Evolutionary conservation across 2,113 vertebrate genomes (phyloP).

Genomic region (Murina feae): DNA sequence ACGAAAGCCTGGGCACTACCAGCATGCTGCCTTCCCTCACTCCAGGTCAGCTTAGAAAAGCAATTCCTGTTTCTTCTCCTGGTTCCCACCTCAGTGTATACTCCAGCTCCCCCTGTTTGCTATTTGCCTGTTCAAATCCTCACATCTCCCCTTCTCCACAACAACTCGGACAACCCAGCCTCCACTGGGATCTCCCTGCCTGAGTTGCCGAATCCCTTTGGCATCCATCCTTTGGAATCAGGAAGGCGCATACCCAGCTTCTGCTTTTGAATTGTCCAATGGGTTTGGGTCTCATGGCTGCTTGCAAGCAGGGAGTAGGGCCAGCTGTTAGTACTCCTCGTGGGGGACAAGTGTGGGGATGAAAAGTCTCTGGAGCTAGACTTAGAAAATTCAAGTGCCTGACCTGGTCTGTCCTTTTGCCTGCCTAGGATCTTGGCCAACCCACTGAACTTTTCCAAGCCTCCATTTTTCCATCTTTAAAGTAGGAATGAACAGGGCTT

Average conservation of each 20-base stretch:
- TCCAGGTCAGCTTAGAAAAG: not conserved
- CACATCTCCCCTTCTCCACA: not conserved
- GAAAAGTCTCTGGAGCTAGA: not conserved
- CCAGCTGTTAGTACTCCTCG: not conserved
- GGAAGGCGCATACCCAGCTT: not conserved
- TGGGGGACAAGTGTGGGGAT: too few species aligned
- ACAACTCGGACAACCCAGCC: not conserved
- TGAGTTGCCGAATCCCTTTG: not conserved
- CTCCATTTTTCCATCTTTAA: conserved; percentile 26
- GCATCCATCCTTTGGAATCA: not conserved
- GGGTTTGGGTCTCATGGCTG: not conserved
- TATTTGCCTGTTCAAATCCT: not conserved
- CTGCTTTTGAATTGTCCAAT: not conserved
- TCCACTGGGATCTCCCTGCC: not conserved
- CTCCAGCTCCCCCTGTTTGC: not conserved
- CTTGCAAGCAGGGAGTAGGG: not conserved
- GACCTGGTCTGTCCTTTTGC: not conserved
- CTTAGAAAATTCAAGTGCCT: not conserved
- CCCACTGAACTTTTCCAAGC: not conserved
- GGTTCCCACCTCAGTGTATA: not conserved
- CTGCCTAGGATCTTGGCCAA: not conserved
- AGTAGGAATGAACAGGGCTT: not conserved
- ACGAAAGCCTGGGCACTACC: not conserved
- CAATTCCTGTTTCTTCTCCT: not conserved
- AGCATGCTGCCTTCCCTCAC: accelerated